Base-by-base conservation (phyloP, 2,797 vertebrate genomes). In the Triplophysa bombifrons region DNA sequence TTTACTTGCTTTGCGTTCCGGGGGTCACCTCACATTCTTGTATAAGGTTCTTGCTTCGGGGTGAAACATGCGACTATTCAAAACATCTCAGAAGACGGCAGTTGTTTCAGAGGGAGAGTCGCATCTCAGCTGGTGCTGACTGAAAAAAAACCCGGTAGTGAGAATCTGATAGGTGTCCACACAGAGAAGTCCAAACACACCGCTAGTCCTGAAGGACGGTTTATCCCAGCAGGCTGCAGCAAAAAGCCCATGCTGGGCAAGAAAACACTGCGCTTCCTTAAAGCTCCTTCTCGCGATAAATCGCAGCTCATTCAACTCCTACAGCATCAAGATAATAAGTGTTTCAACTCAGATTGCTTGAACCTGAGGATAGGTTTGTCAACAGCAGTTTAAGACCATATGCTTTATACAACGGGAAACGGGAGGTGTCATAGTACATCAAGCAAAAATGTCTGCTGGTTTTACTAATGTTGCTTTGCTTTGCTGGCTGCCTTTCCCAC, bases 261-360 rank as follows among this genome's bases (percentile, higher is more conserved):
- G 85, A 87, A 88, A 88, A 84, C 84, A 85, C 69, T 80, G 83
- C 67, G 30, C 85, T 84, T 84, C 82, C 86, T 81, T 82, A 84
- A 88, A 89, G 78, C 83, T 30, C 44, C 63, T 48, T 73, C 76
- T 68, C 65, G 53, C 25, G 86, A 93, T 92, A 89, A 91, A 93
- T 92, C 88, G 85, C 81, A 79, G 85, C 85, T 87, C 84, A 53
- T 58, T 76, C 53, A 14, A 55, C 76, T 77, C 58, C n/a, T 60
- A 68, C 63, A 51, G 61, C 66, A 8, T 38, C 27, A 17, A 64
- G 34, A 41, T 12, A 60, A 19, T 53, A 80, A 51, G 38, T 10
- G 73, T 60, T 80, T 74, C 7, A 78, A 68, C 51, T 65, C 5
- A 72, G 50, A 58, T 53, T 72, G 61, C 69, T 77, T 72, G 74